Base-by-base conservation (phyloP, 1,140 invertebrate genomes). In the Tetramorium alpestre region DNA sequence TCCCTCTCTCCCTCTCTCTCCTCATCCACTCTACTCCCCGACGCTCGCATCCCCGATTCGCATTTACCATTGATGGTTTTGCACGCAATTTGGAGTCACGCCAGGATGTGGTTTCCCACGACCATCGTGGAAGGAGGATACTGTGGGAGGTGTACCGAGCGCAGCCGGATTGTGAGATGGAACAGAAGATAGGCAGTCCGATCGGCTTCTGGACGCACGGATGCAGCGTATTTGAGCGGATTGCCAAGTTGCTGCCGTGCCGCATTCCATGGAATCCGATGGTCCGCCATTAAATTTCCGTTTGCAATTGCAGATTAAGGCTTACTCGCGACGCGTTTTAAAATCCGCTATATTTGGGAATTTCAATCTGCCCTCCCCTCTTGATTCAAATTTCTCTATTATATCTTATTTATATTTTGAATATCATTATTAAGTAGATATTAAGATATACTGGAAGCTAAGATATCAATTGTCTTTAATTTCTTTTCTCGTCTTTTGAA, bases 21-120 rank as follows among this genome's bases (percentile, higher is more conserved):
- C 56, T 28, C 75, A 38, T 10, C 81, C 16, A 72, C 67, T 72
- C 54, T 64, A 65, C 85, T 87, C 62, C 67, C 54, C 82, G 67
- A 88, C 87, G 85, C 88, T 88, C 85, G 22, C 22, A 22, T 22
- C 22, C 22, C 22, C 22, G 80, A 65, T 82, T 90, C 89, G 69
- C 89, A 91, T 91, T 90, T 91, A 90, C 89, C 89, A 60, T 77
- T 73, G 89, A 91, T 91, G 86, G 89, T 91, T 91, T 91, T 90
- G 89, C 89, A 91, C 89, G 89, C 89, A 91, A 91, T 91, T 91
- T 91, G 89, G 89, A 91, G 89, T 90, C 64, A 86, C 62, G 89
- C 89, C 89, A 91, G 89, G 65, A 90, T 89, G 89, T 88, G 89
- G 89, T 91, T 91, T 90, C 87, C 89, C 89, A 90, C 89, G 89